Percentiles rank a stretch among this genome's conserved stretches.
Conservation (phyloP, 2,113 vertebrate genomes). For the Plestiodon gilberti region DNA sequence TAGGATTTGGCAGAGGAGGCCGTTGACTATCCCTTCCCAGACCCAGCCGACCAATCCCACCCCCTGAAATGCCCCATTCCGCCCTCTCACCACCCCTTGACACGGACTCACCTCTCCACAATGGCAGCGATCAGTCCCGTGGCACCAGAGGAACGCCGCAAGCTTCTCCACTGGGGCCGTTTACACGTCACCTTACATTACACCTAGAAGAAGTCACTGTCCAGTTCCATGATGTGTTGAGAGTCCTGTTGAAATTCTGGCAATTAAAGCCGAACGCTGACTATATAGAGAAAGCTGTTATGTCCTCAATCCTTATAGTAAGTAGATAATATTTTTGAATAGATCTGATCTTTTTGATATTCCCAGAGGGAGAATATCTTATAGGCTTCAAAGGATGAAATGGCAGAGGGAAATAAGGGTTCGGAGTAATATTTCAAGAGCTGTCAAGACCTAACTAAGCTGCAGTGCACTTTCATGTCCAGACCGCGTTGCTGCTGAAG, state of each 20-base stretch:
- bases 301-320: not conserved
- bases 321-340: not conserved
- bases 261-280: not conserved
- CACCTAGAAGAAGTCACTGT: too few relatives aligned
- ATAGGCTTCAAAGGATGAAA: conserved; percentile 35
- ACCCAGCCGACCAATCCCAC: too few relatives aligned
- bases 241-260: not conserved
- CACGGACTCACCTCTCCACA: too few relatives aligned
- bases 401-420: conserved; percentile 19
- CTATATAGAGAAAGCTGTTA: not conserved
- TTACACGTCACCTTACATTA: too few relatives aligned
- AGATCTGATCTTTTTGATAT: not conserved
- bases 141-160: too few relatives aligned
- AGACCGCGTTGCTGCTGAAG: conserved; percentile 54
- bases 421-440: conserved; percentile 54
- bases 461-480: not conserved
- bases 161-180: too few relatives aligned
- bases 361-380: conserved; percentile 36
- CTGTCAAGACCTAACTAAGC: conserved; percentile 58
- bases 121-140: too few relatives aligned
- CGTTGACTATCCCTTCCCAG: too few relatives aligned
- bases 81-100: too few relatives aligned
- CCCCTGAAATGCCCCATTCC: too few relatives aligned
- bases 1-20: too few relatives aligned
- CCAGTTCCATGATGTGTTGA: not conserved